Base-by-base conservation (phyloP, 1,140 invertebrate species). In the Drosophila murphyi region DNA sequence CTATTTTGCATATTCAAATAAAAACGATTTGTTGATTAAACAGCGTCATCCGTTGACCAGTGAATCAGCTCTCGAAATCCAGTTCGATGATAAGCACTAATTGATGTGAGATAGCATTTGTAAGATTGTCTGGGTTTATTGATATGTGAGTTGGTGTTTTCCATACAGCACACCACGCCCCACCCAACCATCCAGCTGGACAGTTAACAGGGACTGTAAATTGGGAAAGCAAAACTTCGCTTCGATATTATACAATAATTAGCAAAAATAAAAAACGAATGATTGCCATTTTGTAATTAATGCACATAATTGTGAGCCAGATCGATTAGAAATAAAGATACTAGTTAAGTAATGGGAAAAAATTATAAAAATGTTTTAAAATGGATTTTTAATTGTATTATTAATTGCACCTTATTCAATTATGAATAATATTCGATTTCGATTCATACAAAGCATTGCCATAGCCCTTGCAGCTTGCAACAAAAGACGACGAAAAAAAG, bases 321-420 rank as follows among this genome's bases (percentile, higher is more conserved):
- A 86, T 80, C 71, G 77, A 57, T 59, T 78, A 45, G 50, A 67
- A 77, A 65, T 71, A 74, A 59, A 41, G 43, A 43, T 60, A 63
- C 65, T 72, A 31, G 51, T n/a, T 67, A 3, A 28, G 6, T 80
- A 78, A 86, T 85, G 78, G 74, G 61, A 72, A 72, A 70, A 69
- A 65, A 68, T 63, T 72, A 47, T 75, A 60, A 78, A 77, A 78
- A 86, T 88, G 51, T 72, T 85, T 86, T 79, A 55, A 87, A 86
- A 88, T 86, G 71, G 76, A 87, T 82, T 86, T 74, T 77, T 86
- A 88, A 88, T 89, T 89, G 83, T 80, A 83, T 89, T 89, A 89
- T 88, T 88, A 88, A 88, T 88, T 88, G 77, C 69, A 79, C 70
- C 82, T 89, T 72, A 88, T 88, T 88, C 77, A 89, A 88, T 88